phyloP scores from a whole-genome alignment of 2,888 invertebrate genomes.

The Epinotia ramella region DNA sequence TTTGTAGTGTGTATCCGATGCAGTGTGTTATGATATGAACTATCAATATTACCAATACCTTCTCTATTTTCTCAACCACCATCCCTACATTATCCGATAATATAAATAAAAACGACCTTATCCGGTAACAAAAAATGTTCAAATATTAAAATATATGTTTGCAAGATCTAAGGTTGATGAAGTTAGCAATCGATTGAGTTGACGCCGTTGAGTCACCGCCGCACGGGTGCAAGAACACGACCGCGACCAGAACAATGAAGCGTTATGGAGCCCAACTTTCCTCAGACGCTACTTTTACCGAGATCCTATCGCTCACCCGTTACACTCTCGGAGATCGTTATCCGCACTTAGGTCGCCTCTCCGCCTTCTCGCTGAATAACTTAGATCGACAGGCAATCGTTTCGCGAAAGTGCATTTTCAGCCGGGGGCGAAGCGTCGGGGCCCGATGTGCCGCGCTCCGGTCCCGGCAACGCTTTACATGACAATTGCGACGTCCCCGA shows the following conservation, averaged over 20 bases:
- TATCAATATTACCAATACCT: not conserved
- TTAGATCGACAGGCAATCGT: conserved; percentile 79
- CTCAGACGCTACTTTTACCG: conserved; percentile 56
- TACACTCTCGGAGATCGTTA: conserved; percentile 68
- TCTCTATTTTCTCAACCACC: not conserved
- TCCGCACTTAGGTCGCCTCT: conserved; percentile 69
- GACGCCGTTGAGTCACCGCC: conserved; percentile 42
- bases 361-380: conserved; percentile 69
- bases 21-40: conserved; percentile 46
- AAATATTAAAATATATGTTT: not conserved
- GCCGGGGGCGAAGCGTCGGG: conserved; percentile 70
- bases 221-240: conserved; percentile 36
- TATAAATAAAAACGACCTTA: not conserved
- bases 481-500: conserved; percentile 79
- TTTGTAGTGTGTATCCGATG: not conserved
- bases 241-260: conserved; percentile 56
- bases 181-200: conserved; percentile 42
- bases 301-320: conserved; percentile 60
- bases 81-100: not conserved
- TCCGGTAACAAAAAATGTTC: not conserved
- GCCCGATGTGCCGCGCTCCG: conserved; percentile 64
- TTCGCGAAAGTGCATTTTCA: conserved; percentile 82
- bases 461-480: conserved; percentile 77
- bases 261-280: conserved; percentile 55
- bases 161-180: not conserved